Evolutionary conservation across 2,888 invertebrate species (phyloP).

Genomic region (Trissolcus brochymenae): DNA sequence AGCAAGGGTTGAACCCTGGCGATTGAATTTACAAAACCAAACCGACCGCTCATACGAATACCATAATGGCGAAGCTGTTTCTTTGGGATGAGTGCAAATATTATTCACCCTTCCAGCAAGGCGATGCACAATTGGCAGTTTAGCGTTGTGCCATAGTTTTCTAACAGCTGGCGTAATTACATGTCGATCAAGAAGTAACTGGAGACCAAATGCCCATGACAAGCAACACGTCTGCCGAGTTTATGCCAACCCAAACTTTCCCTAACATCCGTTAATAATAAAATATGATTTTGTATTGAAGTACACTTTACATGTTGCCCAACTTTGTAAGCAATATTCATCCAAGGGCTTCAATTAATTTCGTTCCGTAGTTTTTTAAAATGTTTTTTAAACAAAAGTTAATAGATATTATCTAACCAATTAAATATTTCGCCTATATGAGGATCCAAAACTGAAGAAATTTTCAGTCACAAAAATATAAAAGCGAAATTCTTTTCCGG

Average conservation of each 20-base stretch:
- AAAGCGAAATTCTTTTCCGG: too few relatives aligned
- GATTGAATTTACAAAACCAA: constrained; percentile 48
- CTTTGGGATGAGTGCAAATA: constrained; percentile 47
- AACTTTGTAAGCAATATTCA: constrained; percentile 19
- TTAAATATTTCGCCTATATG: too few relatives aligned
- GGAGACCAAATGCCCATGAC: constrained; percentile 58
- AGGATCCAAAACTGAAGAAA: too few relatives aligned
- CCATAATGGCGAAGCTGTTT: constrained; percentile 49
- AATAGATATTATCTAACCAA: too few relatives aligned
- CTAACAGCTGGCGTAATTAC: constrained; percentile 63
- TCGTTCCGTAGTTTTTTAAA: too few relatives aligned
- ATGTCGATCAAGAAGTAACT: constrained; percentile 63
- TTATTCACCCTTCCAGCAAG: constrained; percentile 52
- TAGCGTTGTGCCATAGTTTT: constrained; percentile 59
- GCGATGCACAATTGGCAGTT: constrained; percentile 59
- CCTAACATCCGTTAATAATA: constrained; percentile 36
- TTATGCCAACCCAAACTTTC: constrained; percentile 45
- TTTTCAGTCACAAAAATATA: too few relatives aligned
- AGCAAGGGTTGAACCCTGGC: constrained; percentile 4
- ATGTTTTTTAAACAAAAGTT: too few relatives aligned
- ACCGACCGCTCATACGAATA: constrained; percentile 38
- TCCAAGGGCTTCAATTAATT: too few relatives aligned
- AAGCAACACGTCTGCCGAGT: constrained; percentile 52
- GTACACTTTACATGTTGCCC: constrained; percentile 11
- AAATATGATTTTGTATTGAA: constrained; percentile 43